Base-by-base conservation (phyloP, 2,888 invertebrate genomes). In the Cerastis rubricosa region DNA sequence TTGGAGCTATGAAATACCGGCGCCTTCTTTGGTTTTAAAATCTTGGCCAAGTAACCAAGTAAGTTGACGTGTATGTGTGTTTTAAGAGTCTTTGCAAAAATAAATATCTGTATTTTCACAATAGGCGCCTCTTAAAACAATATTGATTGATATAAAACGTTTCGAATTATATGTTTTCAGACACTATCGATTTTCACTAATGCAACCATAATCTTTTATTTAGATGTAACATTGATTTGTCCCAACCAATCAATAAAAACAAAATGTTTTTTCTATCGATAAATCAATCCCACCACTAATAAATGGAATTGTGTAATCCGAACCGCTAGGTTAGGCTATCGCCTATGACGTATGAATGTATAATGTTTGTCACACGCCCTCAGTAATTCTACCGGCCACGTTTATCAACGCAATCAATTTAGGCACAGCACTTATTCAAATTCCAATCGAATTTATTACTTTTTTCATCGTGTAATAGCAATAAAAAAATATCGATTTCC, bases 341-440 rank as follows among this genome's bases (percentile, higher is more conserved):
- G 85, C 85, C 88, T 90, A 91, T 93, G 94, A 94, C 92, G 90
- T 93, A 94, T 93, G 93, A 91, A 92, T 92, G 92, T 91, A 91
- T 84, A 69, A 93, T 93, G 91, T 94, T 93, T 92, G 94, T 93
- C 92, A 87, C 89, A 80, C 76, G 74, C 78, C 83, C 83, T 70
- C 75, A 63, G 76, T 75, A 78, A 83, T 85, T 76, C 73, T 71
- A 76, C 76, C 67, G 80, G 67, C 29, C 77, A 80, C 76, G 71
- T 75, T 81, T 74, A 83, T 83, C 75, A 81, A 83, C 77, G 74
- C 78, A 78, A 85, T 87, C 83, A 81, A 88, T 88, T 87, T 79
- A n/a, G 83, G 74, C 35, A 51, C 71, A 81, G 73, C 78, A 84
- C 79, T 87, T 77, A 85, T 86, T 80, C 77, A 81, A 85, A 88